These are phyloP conservation scores for Procavia capensis DNA, from an alignment of 2,113 vertebrate genomes.

Conservation along the genomic window DNA sequence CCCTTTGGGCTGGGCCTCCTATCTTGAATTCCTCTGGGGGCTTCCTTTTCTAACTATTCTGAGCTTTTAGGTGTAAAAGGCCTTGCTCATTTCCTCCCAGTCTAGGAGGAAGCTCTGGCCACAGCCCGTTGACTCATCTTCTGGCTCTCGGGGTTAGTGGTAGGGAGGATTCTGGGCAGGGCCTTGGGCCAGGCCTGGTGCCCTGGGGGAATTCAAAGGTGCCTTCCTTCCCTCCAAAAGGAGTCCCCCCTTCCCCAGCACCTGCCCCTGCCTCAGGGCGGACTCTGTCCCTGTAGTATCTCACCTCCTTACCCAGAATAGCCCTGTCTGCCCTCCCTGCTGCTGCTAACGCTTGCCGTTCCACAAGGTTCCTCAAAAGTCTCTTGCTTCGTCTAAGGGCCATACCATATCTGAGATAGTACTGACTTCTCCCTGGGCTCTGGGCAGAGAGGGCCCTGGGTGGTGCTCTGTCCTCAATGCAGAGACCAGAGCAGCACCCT, in stretches of 20 bases:
- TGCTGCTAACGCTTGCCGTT: background rate
- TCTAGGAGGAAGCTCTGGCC: slow-evolving; percentile 82
- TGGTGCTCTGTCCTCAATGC: background rate
- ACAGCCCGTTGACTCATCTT: slow-evolving; percentile 81
- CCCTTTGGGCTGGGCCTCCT: background rate
- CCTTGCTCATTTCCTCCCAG: slow-evolving; percentile 81
- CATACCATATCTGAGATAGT: background rate
- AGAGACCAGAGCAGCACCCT: background rate
- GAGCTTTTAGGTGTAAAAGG: slow-evolving; percentile 64
- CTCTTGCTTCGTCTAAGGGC: background rate
- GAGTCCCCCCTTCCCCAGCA: background rate
- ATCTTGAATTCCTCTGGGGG: slow-evolving; percentile 51
- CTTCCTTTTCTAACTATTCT: slow-evolving; percentile 60
- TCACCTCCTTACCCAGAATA: slow-evolving; percentile 39
- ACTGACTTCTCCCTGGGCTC: slow-evolving; percentile 2
- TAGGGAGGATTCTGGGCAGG: background rate
- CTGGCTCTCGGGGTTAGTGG: background rate
- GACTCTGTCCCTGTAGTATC: background rate
- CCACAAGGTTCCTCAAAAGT: background rate
- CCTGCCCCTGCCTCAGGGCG: background rate
- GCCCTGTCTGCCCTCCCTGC: background rate
- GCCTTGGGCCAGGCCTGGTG: slow-evolving; percentile 14
- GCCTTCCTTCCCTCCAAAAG: background rate
- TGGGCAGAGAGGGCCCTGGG: background rate
- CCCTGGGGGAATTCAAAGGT: background rate